Percentiles rank a stretch among this genome's conserved stretches.
Conservation (phyloP, 2,888 invertebrate species). For the Platypus cylindrus region DNA sequence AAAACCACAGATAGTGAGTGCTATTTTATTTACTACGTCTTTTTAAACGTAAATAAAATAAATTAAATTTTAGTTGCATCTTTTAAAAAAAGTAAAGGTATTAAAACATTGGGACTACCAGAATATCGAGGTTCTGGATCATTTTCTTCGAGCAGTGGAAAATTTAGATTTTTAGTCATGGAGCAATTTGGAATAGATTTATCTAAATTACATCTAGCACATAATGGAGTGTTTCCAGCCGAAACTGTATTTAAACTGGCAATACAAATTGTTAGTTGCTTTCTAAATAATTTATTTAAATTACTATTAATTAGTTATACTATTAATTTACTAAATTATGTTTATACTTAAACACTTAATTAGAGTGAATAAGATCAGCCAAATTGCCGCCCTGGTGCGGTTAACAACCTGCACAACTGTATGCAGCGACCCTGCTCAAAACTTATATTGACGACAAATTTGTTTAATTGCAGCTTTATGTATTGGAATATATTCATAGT, state of each 20-base stretch:
- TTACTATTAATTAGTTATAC: constrained; percentile 2
- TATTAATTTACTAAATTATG: constrained; percentile 43
- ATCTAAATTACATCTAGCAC: constrained; percentile 59
- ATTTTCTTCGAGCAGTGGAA: constrained; percentile 58
- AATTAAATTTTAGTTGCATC: constrained; percentile 44
- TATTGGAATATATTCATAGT: constrained; percentile 83
- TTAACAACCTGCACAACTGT: no score
- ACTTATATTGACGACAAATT: no score
- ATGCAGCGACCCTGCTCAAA: no score
- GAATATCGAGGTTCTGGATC: constrained; percentile 73
- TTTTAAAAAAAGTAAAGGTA: constrained; percentile 54
- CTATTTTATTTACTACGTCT: neutral
- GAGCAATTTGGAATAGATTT: constrained; percentile 82
- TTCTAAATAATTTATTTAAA: neutral
- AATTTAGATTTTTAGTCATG: constrained; percentile 82
- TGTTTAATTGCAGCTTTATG: no score
- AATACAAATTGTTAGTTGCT: constrained; percentile 61
- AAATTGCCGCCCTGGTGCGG: no score
- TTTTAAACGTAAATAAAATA: no score
- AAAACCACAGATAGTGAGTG: constrained; percentile 56
- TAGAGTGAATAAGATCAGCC: no score
- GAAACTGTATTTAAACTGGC: constrained; percentile 68
- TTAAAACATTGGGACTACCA: constrained; percentile 74
- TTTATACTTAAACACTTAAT: no score
- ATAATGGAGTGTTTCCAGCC: constrained; percentile 53